Evolutionary conservation across 2,113 vertebrate genomes (phyloP).

Genomic region (Caloenas nicobarica): DNA sequence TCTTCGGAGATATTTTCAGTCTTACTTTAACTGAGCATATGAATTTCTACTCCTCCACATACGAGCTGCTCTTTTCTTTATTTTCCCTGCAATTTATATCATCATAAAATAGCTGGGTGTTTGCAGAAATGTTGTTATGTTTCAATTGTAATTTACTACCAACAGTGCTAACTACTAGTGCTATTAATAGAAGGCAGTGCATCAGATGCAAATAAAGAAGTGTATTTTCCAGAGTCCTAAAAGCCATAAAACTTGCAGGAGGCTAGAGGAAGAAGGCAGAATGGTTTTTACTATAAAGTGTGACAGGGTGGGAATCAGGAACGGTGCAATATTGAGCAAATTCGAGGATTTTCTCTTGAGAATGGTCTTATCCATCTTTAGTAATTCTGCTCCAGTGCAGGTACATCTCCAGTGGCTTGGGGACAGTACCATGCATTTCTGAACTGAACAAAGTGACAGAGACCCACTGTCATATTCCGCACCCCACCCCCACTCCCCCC

Average conservation of each 20-base stretch:
- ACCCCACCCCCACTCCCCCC: too few species aligned
- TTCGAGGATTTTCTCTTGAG: background rate
- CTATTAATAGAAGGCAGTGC: slow-evolving; percentile 21
- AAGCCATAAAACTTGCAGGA: background rate
- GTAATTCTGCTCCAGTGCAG: background rate
- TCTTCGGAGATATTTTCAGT: background rate
- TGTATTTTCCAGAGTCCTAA: background rate
- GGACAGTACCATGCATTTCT: background rate
- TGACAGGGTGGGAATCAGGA: background rate
- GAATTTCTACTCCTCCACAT: slow-evolving; percentile 17
- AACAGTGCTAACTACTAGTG: background rate
- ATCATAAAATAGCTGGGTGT: background rate
- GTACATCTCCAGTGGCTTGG: background rate
- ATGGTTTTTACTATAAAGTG: background rate
- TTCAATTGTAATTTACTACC: slow-evolving; percentile 22
- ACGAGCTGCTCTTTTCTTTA: slow-evolving; percentile 12
- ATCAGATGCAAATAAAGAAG: background rate
- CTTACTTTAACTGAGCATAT: background rate
- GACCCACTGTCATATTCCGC: background rate
- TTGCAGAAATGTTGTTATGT: background rate
- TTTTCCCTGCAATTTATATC: background rate
- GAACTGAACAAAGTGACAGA: background rate
- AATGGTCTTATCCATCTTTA: background rate
- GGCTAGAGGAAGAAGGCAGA: background rate
- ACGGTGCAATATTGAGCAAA: background rate